phyloP scores from a whole-genome alignment of 2,888 invertebrate genomes.

The Acleris literana region DNA sequence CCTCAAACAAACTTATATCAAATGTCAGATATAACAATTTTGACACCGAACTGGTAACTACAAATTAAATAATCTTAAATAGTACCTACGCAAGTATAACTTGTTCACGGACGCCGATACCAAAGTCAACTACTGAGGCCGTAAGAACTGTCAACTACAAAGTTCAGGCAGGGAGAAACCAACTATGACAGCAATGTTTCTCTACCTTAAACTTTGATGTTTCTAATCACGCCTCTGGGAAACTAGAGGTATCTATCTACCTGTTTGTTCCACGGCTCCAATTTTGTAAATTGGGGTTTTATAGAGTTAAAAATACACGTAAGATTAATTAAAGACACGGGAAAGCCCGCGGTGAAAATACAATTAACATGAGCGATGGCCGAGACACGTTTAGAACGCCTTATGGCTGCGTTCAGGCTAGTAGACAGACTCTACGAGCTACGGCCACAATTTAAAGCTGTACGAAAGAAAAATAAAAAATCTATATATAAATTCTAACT shows the following conservation, averaged over 20 bases:
- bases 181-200: no score
- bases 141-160: no score
- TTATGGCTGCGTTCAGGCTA: slow-evolving; percentile 28
- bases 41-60: slow-evolving; percentile 35
- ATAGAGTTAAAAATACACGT: slow-evolving; percentile 7
- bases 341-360: slow-evolving; percentile 18
- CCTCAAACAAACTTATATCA: slow-evolving; percentile 15
- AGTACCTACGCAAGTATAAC: slow-evolving; percentile 7
- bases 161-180: no score
- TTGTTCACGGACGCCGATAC: slow-evolving; percentile 20
- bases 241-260: neutral
- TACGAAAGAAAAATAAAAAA: no score
- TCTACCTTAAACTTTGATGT: no score
- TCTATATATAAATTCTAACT: no score
- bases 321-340: slow-evolving; percentile 18
- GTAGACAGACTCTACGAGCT: slow-evolving; percentile 13
- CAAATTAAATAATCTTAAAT: slow-evolving; percentile 26
- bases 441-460: no score
- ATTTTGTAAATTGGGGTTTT: slow-evolving; percentile 15
- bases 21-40: slow-evolving; percentile 28
- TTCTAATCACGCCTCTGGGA: no score
- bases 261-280: slow-evolving; percentile 19
- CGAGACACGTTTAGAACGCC: slow-evolving; percentile 22
- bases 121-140: slow-evolving; percentile 9
- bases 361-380: neutral